Percentiles rank a stretch among this genome's conserved stretches.
Evolutionary conservation across 2,888 invertebrate genomes (phyloP).

Genomic region (Parthenolecanium corni): DNA sequence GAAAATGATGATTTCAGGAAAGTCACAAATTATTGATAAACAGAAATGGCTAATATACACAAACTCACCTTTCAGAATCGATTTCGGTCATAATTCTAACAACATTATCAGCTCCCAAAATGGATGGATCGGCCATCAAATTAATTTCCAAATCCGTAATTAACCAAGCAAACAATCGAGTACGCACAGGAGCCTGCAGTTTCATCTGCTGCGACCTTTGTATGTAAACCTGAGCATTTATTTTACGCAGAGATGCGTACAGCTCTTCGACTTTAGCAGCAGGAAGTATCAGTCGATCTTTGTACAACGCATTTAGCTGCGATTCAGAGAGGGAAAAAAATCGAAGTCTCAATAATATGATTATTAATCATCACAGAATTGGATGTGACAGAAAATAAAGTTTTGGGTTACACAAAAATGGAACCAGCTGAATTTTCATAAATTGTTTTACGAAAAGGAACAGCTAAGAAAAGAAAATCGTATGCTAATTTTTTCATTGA

Average conservation of each 20-base stretch:
- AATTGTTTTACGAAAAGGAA: too few species aligned
- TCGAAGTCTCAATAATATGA: background rate
- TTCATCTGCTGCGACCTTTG: constrained; percentile 70
- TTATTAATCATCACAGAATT: too few species aligned
- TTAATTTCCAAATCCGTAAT: constrained; percentile 61
- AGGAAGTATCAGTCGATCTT: constrained; percentile 69
- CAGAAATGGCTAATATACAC: too few species aligned
- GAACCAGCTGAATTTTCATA: too few species aligned
- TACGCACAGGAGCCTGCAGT: constrained; percentile 52
- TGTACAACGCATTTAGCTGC: constrained; percentile 60
- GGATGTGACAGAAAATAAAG: too few species aligned
- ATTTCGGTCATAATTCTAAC: constrained; percentile 62
- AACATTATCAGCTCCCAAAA: constrained; percentile 70
- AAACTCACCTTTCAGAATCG: constrained; percentile 59
- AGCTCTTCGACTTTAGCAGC: constrained; percentile 80
- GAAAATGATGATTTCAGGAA: too few species aligned
- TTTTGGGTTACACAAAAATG: too few species aligned
- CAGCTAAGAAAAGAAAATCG: too few species aligned
- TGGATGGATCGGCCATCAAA: constrained; percentile 73
- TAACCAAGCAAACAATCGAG: constrained; percentile 75
- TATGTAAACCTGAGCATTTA: constrained; percentile 92
- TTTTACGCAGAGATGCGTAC: constrained; percentile 71
- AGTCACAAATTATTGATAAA: too few species aligned
- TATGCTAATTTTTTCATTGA: too few species aligned
- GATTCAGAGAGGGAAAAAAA: constrained; percentile 8